These are phyloP conservation scores for Rhabdornis inornatus DNA, from an alignment of 2,113 vertebrate species.

Conservation along the genomic window DNA sequence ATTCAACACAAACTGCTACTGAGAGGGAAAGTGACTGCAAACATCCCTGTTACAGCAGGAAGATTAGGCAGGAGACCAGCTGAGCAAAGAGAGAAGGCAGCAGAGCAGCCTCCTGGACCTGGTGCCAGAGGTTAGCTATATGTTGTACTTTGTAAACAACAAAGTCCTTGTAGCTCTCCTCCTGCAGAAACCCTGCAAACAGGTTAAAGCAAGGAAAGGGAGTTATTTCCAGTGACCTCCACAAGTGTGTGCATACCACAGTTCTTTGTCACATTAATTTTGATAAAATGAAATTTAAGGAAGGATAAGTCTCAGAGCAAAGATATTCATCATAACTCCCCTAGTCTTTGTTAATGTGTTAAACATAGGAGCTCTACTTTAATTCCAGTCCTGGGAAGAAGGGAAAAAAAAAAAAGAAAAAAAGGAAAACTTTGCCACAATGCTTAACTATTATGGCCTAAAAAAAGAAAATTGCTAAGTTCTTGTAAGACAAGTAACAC, in stretches of 20 bases:
- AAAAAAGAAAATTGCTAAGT: not conserved
- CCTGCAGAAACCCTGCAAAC: not conserved
- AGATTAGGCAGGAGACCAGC: conserved; percentile 9
- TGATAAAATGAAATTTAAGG: not conserved
- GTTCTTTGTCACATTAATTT: not conserved
- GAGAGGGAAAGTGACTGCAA: conserved; percentile 5
- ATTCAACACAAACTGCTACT: not conserved
- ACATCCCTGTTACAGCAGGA: not conserved
- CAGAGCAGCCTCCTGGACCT: not conserved
- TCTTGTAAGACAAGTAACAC: not conserved
- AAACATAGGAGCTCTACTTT: not conserved
- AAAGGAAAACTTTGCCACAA: not conserved
- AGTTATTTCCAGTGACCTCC: not conserved
- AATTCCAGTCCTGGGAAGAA: not conserved
- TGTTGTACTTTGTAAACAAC: not conserved
- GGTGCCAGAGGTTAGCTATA: not conserved
- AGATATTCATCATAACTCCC: not conserved
- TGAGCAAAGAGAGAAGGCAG: conserved; percentile 47
- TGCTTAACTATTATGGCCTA: not conserved
- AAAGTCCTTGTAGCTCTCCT: not conserved
- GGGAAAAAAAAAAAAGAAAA: not conserved
- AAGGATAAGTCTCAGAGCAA: not conserved
- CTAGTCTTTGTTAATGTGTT: not conserved
- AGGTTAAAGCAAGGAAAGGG: not conserved
- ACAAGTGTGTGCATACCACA: rapidly evolving